Conservation (phyloP, 2,888 invertebrate genomes). For the Andrena minutula region DNA sequence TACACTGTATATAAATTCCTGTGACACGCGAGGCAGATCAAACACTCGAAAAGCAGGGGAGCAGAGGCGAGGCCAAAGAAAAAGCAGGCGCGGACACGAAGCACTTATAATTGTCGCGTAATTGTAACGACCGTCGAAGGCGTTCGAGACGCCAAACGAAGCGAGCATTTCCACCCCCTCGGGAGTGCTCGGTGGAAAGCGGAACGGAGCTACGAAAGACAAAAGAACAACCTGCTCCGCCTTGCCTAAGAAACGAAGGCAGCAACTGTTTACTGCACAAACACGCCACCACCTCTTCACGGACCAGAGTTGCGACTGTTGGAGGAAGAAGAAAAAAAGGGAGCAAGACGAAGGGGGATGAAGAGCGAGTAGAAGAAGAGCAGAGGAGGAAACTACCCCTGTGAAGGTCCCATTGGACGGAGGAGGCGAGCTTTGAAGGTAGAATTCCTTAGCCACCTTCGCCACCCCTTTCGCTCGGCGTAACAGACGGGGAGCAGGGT, state of each 20-base stretch:
- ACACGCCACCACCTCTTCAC: constrained; percentile 38
- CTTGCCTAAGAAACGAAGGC: constrained; percentile 39
- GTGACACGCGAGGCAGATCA: neutral
- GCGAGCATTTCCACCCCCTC: constrained; percentile 24
- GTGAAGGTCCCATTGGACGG: constrained; percentile 22
- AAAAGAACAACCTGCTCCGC: constrained; percentile 56
- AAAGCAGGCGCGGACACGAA: constrained; percentile 3
- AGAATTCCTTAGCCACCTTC: constrained; percentile 48
- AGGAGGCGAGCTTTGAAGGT: constrained; percentile 53
- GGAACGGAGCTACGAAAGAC: constrained; percentile 48
- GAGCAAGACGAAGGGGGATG: neutral
- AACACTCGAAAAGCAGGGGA: neutral
- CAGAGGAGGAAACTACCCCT: constrained; percentile 23
- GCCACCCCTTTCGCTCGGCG: constrained; percentile 35
- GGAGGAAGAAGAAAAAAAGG: neutral
- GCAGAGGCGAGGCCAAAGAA: neutral
- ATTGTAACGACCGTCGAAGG: constrained; percentile 38
- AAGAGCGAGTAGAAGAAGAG: constrained; percentile 22
- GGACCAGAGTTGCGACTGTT: constrained; percentile 25
- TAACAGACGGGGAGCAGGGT: constrained; percentile 36
- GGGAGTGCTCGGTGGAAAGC: constrained; percentile 10
- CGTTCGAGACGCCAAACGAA: constrained; percentile 27
- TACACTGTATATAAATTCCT: neutral
- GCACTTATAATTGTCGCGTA: constrained; percentile 49
- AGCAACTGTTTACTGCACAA: constrained; percentile 53